Percentiles rank a stretch among this genome's conserved stretches.
These are phyloP conservation scores for Hirundo rustica DNA, from an alignment of 2,797 vertebrate species.

Conservation along the genomic window DNA sequence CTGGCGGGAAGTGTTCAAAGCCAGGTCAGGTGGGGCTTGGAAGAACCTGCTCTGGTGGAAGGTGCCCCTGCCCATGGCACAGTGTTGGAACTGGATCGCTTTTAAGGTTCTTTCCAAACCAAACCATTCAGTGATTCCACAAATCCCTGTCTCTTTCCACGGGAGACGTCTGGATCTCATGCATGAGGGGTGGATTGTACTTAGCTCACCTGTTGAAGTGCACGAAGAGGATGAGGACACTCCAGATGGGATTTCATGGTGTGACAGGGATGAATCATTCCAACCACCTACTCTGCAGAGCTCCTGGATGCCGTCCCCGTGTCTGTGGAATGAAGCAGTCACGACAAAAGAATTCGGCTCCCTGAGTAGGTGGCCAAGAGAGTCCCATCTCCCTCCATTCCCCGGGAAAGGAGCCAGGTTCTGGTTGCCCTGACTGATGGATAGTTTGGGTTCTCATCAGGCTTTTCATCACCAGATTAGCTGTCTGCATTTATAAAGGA, in stretches of 20 bases:
- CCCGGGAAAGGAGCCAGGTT: neutral
- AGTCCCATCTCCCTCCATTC: neutral
- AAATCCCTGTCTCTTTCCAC: neutral
- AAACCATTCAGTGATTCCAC: neutral
- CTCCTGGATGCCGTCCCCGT: neutral
- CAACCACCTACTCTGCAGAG: neutral
- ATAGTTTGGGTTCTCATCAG: neutral
- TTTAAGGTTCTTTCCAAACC: neutral
- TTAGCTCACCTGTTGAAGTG: neutral
- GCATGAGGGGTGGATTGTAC: neutral
- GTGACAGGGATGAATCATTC: neutral
- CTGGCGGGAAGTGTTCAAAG: neutral
- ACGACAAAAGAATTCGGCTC: neutral
- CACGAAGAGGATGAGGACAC: neutral
- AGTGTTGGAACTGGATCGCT: neutral
- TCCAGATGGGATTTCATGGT: neutral
- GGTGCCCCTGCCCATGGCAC: too few relatives aligned
- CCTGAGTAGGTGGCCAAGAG: neutral
- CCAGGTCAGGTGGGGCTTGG: neutral
- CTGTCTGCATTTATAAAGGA: neutral
- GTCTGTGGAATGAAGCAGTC: neutral
- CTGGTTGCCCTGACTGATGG: neutral
- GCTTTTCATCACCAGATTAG: neutral
- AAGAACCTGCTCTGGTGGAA: neutral
- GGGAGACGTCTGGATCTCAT: accelerated